Evolutionary conservation across 1,140 invertebrate genomes (phyloP), one percentile per base, ranked within the genome.

Genomic region (Paraescarpia echinospica): DNA sequence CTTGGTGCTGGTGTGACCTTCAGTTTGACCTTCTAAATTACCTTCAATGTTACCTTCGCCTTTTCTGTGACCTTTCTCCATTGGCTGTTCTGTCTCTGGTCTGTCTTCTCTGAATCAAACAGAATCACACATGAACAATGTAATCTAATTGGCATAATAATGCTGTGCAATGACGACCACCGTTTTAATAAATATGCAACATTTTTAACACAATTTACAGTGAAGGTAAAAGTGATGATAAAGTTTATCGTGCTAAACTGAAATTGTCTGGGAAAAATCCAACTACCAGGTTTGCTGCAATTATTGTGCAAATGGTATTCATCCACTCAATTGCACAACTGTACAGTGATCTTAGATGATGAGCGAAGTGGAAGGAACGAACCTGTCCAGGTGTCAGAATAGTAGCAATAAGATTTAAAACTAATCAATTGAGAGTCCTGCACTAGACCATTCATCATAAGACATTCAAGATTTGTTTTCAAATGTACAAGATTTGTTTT

Each of bases 51-150:
- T 9, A 90, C 89, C 34, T 34, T 91, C 8, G 22, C 59, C 22
- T 77, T 77, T 18, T 27, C 8, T 77, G 59, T 77, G 27, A 77
- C 59, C 59, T 77, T 77, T 31, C 59, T 27, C 22, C 9, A 14
- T 27, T 22, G 59, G 59, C 27, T 77, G 59, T 31, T 77, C 22
- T 41, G 41, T 41, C 59, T 77, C 12, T 77, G 59, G 59, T 77
- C 59, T 77, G 59, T 77, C 59, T 77, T 91, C 34, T n/a, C 90
- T 35, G 34, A 91, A 91, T 18, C 18, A 34, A 91, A 91, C 31
- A 1, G 22, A 22, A 90, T n/a, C n/a, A n/a, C n/a, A n/a, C n/a
- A n/a, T n/a, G n/a, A 90, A 90, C 9, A 90, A 34, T 34, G 22
- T 34, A 35, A 90, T 33, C 89, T 34, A 35, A 90, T 90, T 12